Percentiles rank a stretch among this genome's conserved stretches.
These are phyloP conservation scores for Nettapus auritus DNA, from an alignment of 2,113 vertebrate genomes.

Conservation along the genomic window DNA sequence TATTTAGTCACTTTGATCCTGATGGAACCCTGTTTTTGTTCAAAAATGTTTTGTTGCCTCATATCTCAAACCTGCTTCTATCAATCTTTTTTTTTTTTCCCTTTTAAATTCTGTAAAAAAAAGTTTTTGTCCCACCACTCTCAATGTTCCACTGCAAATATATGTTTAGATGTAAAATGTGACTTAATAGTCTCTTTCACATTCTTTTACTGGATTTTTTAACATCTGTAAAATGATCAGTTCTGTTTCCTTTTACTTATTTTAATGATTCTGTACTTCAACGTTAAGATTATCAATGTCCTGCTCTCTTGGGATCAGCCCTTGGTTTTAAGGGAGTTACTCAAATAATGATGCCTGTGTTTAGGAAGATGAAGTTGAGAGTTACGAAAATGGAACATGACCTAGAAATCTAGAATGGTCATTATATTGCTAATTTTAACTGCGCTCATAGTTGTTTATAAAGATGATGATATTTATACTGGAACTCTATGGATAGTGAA, in stretches of 20 bases:
- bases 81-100: neutral
- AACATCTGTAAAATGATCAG: neutral
- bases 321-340: neutral
- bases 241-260: neutral
- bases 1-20: slow-evolving; percentile 34
- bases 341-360: neutral
- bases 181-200: neutral
- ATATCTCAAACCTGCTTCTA: slow-evolving; percentile 3
- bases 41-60: slow-evolving; percentile 39
- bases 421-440: neutral
- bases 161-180: neutral
- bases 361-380: neutral
- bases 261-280: neutral
- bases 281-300: neutral
- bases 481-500: neutral
- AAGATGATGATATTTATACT: neutral
- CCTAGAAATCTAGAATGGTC: neutral
- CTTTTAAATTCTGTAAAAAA: neutral
- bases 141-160: neutral
- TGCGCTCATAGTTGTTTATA: neutral
- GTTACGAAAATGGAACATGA: neutral
- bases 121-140: neutral
- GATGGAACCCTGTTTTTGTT: neutral
- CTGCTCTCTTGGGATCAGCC: neutral
- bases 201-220: neutral